Base-by-base conservation (phyloP, 2,797 vertebrate genomes). In the Sphenodon punctatus region DNA sequence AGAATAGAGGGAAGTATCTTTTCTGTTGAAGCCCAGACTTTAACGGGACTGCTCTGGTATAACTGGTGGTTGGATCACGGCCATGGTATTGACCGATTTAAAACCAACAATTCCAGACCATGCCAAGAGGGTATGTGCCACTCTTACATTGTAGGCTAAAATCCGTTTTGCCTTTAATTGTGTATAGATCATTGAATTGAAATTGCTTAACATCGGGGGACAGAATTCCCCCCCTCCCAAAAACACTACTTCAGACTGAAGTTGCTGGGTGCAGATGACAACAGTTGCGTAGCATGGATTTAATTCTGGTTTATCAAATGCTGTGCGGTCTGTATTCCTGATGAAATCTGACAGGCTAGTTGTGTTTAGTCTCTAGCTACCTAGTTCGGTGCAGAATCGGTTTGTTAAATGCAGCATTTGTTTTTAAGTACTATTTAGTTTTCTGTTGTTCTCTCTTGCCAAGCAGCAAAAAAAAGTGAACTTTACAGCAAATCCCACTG, bases 131-230 rank as follows among this genome's bases (percentile, higher is more conserved):
- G 0, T 12, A 6, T 1, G 41, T 15, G 38, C 64, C 19, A 6
- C 66, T 49, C n/a, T 2, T 4, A 0, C 4, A 0, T 30, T 14
- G 25, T 1, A 5, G 11, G 9, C 30, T 1, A 25, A 3, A 25
- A 3, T n/a, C 3, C 0, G 1, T 49, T 60, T 3, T 10, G 20
- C 32, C 30, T 41, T 15, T 25, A 3, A 0, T 0, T 30, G 32
- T 36, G 0, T 0, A 0, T 11, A 27, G 12, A n/a, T 20, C 48
- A 4, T 3, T 27, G 39, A 3, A 38, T 60, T 1, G 0, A 45
- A 1, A 0, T 15, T 3, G 0, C 2, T 4, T 5, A 16, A 7
- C 0, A 1, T 5, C 2, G 30, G 49, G 45, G 16, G 0, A 1
- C 43, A 3, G n/a, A 16, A 1, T 38, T 13, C n/a, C n/a, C n/a